These are phyloP conservation scores for Euphonia xanthogaster DNA, from an alignment of 2,797 vertebrate genomes.

Conservation along the genomic window DNA sequence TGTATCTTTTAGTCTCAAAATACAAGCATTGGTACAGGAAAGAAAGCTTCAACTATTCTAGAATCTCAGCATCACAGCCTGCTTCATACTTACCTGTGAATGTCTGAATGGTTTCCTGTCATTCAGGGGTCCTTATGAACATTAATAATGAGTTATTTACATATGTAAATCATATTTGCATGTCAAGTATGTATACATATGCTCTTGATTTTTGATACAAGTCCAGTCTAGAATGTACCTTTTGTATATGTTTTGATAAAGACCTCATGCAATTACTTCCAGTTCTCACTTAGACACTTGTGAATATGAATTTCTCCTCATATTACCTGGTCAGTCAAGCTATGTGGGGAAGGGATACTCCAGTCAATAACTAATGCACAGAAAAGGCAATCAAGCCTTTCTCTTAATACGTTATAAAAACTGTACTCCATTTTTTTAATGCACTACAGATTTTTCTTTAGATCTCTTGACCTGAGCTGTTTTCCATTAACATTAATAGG, in stretches of 20 bases:
- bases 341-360: neutral
- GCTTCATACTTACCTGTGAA: neutral
- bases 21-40: neutral
- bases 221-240: neutral
- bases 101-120: neutral
- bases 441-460: constrained; percentile 23
- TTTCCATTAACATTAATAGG: constrained; percentile 34
- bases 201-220: neutral
- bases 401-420: neutral
- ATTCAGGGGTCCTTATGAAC: neutral
- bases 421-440: neutral
- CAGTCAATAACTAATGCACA: neutral
- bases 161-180: neutral
- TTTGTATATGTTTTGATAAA: neutral
- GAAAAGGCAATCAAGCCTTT: neutral
- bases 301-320: neutral
- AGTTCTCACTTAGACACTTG: neutral
- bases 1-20: neutral
- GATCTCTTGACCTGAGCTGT: constrained; percentile 6
- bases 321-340: neutral
- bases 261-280: neutral
- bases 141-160: neutral
- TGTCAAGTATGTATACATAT: accelerated
- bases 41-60: neutral
- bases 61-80: accelerated